Conservation (phyloP, 2,888 invertebrate species). For the Synanthedon andrenaeformis region DNA sequence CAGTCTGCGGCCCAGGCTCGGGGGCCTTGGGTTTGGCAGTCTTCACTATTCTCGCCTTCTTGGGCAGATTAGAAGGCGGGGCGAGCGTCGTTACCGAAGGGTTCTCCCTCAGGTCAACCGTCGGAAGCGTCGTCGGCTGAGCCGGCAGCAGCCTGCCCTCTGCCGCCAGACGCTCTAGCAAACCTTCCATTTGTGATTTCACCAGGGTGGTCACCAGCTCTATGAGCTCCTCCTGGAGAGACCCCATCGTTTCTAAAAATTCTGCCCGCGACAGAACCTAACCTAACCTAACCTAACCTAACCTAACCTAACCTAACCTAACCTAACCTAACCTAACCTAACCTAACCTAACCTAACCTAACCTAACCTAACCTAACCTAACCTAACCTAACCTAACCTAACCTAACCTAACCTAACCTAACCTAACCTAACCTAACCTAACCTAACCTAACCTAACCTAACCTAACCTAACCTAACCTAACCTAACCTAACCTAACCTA, state of each 20-base stretch:
- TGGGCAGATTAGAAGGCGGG: too few species aligned
- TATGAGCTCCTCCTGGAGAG: not conserved
- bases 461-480: slow-evolving; percentile 1
- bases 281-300: slow-evolving; percentile 1
- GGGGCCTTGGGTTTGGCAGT: too few species aligned
- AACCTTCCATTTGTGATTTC: too few species aligned
- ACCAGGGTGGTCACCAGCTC: not conserved
- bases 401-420: slow-evolving; percentile 1
- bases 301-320: slow-evolving; percentile 1
- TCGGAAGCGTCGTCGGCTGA: too few species aligned
- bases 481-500: slow-evolving; percentile 1
- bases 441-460: slow-evolving; percentile 1
- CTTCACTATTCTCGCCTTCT: too few species aligned
- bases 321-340: slow-evolving; percentile 1
- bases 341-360: slow-evolving; percentile 1
- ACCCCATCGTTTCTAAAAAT: not conserved
- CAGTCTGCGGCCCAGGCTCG: too few species aligned
- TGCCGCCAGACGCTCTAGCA: too few species aligned
- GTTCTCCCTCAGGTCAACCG: too few species aligned
- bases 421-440: slow-evolving; percentile 1
- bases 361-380: slow-evolving; percentile 1
- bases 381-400: slow-evolving; percentile 1
- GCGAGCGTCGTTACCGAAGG: too few species aligned
- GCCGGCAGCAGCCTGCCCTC: too few species aligned
- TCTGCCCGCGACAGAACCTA: not conserved